Evolutionary conservation across 2,797 vertebrate genomes (phyloP).

Genomic region (Lepidocolaptes lacrymiger): DNA sequence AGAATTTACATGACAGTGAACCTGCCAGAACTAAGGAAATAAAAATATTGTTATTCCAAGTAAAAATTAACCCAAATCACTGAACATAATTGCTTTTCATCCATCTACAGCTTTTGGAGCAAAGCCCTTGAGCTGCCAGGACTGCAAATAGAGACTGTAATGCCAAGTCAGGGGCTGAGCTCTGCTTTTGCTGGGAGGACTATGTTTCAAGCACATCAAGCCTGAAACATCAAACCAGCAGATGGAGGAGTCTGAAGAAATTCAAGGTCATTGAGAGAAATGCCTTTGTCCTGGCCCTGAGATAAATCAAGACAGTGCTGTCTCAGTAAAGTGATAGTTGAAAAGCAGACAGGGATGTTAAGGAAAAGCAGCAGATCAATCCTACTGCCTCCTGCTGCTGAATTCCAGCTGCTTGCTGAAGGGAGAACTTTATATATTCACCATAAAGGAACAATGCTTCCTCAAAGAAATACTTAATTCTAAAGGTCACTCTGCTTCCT

Average conservation of each 20-base stretch:
- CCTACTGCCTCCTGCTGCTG: constrained; percentile 19
- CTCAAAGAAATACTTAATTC: constrained; percentile 33
- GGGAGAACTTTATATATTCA: background rate
- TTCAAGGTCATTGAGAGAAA: constrained; percentile 7
- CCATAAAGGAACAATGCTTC: background rate
- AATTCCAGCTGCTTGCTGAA: constrained; percentile 15
- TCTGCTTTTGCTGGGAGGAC: background rate
- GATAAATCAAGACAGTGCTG: background rate
- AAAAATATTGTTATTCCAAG: background rate
- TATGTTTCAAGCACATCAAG: background rate
- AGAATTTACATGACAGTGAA: background rate
- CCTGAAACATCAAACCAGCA: background rate
- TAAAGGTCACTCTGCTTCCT: constrained; percentile 17
- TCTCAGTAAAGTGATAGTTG: background rate
- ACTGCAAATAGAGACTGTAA: background rate
- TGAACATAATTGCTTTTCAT: background rate
- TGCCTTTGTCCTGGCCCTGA: background rate
- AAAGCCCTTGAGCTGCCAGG: background rate
- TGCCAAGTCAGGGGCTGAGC: background rate
- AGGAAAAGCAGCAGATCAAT: constrained; percentile 10
- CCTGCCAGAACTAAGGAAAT: background rate
- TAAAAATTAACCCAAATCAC: background rate
- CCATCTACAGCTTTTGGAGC: background rate
- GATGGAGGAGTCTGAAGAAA: background rate
- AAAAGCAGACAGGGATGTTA: background rate